These are phyloP conservation scores for Steinernema khuongi DNA, from an alignment of 1,140 invertebrate genomes.

Conservation along the genomic window DNA sequence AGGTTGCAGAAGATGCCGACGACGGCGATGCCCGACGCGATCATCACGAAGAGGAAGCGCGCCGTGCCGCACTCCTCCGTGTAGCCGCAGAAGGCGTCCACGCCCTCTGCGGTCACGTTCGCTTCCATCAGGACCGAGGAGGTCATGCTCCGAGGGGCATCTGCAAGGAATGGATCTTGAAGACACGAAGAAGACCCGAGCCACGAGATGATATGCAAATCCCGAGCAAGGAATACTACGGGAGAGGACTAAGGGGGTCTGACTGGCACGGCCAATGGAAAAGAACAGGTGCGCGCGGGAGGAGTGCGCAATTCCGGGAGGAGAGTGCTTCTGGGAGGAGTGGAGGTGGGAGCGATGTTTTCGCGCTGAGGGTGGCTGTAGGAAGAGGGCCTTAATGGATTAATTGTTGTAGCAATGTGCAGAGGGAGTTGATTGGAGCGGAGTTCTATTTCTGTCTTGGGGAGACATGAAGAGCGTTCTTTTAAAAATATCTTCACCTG, in stretches of 20 bases:
- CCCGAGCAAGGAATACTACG: no score
- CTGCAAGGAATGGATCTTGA: no score
- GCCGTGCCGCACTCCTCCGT: slow-evolving; percentile 22
- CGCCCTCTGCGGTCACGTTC: neutral
- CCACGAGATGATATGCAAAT: no score
- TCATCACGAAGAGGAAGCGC: slow-evolving; percentile 23
- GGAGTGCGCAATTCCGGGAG: no score
- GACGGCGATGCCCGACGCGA: slow-evolving; percentile 7
- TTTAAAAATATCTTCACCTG: no score
- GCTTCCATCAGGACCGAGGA: neutral
- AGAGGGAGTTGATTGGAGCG: neutral
- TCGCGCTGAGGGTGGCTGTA: neutral
- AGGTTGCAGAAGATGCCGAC: slow-evolving; percentile 24
- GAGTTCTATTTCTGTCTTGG: neutral
- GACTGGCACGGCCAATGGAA: no score
- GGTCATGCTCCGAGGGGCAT: neutral
- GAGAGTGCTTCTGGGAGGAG: no score
- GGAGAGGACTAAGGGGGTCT: no score
- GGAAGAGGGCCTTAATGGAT: neutral
- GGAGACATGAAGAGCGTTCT: no score
- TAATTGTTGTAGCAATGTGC: neutral
- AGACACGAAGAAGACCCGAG: neutral
- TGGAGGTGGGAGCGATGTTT: neutral
- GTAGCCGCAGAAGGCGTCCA: slow-evolving; percentile 22
- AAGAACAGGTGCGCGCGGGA: no score